Base-by-base conservation (phyloP, 1,140 invertebrate species). In the Drosophila suzukii region DNA sequence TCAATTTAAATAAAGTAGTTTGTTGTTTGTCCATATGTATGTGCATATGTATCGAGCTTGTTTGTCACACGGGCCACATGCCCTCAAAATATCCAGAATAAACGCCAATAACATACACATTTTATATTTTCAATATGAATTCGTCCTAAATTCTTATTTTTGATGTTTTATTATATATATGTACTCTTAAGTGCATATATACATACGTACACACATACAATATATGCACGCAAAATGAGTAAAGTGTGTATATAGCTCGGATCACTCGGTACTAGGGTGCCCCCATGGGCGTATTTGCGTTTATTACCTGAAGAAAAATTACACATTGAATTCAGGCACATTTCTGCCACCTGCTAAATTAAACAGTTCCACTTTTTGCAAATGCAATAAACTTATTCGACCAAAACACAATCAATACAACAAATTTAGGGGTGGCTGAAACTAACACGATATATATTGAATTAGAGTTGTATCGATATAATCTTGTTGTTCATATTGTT, bases 381-480 rank as follows among this genome's bases (percentile, higher is more conserved):
- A 85, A 61, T 76, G 47, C 81, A 73, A 84, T 80, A 84, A 78
- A 81, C 75, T 55, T 51, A 70, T 62, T 83, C 61, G 65, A 72
- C 65, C 75, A 72, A 84, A 83, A 83, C 81, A 84, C 81, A 84
- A 84, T 84, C 81, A 85, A 84, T 85, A 85, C 81, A 84, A 83
- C 71, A 66, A 66, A 59, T 72, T 74, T 72, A 75, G 50, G 71
- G 75, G 75, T 83, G 75, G 60, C 32, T 47, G 20, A 24, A 36
- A 20, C 20, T 15, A 51, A 2, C 8, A 20, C 49, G 49, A 51
- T 51, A 34, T 32, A 34, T 51, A 17, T 51, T 47, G 20, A 47
- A 47, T 24, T 17, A 11, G 30, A 15, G 13, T 6, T 15, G 4
- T 34, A 51, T 51, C 49, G 49, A 51, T 51, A 32, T 32, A 2